Base-by-base conservation (phyloP, 2,888 invertebrate genomes). In the Trachelus iudaicus region DNA sequence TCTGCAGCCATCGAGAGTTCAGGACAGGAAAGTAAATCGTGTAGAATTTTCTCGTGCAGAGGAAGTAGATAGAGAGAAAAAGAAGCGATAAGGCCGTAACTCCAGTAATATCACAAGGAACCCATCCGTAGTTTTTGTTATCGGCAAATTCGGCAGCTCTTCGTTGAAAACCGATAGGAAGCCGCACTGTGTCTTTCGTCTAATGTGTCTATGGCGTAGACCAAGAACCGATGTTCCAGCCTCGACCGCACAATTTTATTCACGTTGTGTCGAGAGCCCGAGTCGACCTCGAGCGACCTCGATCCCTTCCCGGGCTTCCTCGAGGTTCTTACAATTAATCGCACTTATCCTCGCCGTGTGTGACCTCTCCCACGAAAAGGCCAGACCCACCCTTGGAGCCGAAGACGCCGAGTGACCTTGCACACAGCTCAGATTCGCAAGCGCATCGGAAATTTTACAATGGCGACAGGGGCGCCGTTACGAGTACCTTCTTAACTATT, bases 1-100 rank as follows among this genome's bases (percentile, higher is more conserved):
- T 85, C 81, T 83, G 84, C 86, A 86, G 87, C 90, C 90, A 89
- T 89, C 84, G 86, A 88, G 56, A 56, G 56, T 56, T 9, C 56
- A 56, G 23, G 75, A 73, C 34, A 78, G 77, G 33, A 76, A 74
- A 37, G 73, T 78, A 80, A 73, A 77, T 76, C 75, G 78, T 81
- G 81, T 83, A 82, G 85, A 85, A 80, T 23, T 23, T 56, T 85
- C 82, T 77, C 80, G 80, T 81, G 81, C 79, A 77, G 78, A 77
- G 76, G 75, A 74, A 79, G 80, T 73, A 78, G 78, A 35, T 23
- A 23, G 23, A 23, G 23, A 56, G 9, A 56, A 23, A 56, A 23
- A 56, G 56, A 2, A 56, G 56, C 23, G 23, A 56, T 56, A 23
- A 9, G 56, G 40, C 40, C 40, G 15, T 40, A 40, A 56, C 6